Conservation (phyloP, 2,888 invertebrate species). For the Rhamnusium bicolor region DNA sequence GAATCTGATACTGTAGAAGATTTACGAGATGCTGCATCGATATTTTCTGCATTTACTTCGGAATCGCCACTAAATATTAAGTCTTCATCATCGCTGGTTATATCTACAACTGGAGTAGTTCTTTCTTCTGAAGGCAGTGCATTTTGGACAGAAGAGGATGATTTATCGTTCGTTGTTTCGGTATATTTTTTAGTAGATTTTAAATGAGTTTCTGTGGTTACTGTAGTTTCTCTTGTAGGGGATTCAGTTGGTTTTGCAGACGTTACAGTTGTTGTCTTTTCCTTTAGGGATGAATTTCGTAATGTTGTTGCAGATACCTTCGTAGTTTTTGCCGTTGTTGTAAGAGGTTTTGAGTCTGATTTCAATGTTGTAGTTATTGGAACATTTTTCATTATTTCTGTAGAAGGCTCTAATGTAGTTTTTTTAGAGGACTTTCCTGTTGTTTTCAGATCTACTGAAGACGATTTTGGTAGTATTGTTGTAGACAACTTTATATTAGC, state of each 20-base stretch:
- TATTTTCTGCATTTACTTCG: not conserved
- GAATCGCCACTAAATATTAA: conserved; percentile 15
- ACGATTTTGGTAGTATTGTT: no score
- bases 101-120: not conserved
- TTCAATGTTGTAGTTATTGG: no score
- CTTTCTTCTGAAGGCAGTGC: not conserved
- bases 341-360: not conserved
- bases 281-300: not conserved
- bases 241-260: not conserved
- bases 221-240: not conserved
- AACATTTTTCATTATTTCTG: no score
- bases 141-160: not conserved
- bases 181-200: not conserved
- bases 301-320: not conserved
- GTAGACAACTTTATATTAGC: no score
- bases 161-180: not conserved
- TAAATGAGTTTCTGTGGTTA: not conserved
- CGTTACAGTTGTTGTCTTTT: not conserved
- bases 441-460: no score
- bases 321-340: not conserved
- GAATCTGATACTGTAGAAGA: not conserved
- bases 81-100: conserved; percentile 23
- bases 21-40: not conserved
- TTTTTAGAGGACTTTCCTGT: no score
- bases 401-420: not conserved